phyloP scores from a whole-genome alignment of 2,888 invertebrate species.

The Operophtera brumata region DNA sequence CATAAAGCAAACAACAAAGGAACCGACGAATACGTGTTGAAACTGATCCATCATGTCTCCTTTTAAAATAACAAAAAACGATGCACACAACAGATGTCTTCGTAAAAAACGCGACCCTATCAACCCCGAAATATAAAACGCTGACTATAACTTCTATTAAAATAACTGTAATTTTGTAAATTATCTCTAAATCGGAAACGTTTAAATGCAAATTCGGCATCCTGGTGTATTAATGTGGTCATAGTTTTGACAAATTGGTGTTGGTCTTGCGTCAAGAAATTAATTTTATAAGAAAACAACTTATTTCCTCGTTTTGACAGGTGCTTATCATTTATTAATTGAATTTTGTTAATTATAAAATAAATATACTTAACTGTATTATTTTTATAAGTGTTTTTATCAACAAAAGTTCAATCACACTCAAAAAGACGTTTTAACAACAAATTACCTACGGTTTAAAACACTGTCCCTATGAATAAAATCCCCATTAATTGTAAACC shows the following conservation, averaged over 20 bases:
- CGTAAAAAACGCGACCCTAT: conserved; percentile 72
- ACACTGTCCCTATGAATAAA: background rate
- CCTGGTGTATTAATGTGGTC: conserved; percentile 67
- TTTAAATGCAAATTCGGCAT: conserved; percentile 75
- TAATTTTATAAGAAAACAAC: conserved; percentile 45
- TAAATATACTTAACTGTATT: background rate
- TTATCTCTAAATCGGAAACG: conserved; percentile 65
- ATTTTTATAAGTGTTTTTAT: background rate
- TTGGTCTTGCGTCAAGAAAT: conserved; percentile 49
- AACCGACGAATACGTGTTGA: conserved; percentile 77
- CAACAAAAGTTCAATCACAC: conserved; percentile 6
- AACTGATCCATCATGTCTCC: conserved; percentile 81
- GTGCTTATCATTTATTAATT: conserved; percentile 31
- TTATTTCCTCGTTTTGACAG: conserved; percentile 39
- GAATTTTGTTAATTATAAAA: background rate
- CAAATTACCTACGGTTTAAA: background rate
- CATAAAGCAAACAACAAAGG: conserved; percentile 77
- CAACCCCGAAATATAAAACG: conserved; percentile 58
- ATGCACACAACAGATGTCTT: conserved; percentile 76
- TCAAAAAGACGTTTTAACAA: conserved; percentile 1
- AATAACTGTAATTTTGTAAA: conserved; percentile 71
- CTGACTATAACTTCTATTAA: conserved; percentile 68
- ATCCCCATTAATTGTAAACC: conserved; percentile 11
- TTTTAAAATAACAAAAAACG: conserved; percentile 77
- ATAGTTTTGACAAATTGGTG: conserved; percentile 67